Evolutionary conservation across 2,888 invertebrate genomes (phyloP).

Genomic region (Hypercompe scribonia): DNA sequence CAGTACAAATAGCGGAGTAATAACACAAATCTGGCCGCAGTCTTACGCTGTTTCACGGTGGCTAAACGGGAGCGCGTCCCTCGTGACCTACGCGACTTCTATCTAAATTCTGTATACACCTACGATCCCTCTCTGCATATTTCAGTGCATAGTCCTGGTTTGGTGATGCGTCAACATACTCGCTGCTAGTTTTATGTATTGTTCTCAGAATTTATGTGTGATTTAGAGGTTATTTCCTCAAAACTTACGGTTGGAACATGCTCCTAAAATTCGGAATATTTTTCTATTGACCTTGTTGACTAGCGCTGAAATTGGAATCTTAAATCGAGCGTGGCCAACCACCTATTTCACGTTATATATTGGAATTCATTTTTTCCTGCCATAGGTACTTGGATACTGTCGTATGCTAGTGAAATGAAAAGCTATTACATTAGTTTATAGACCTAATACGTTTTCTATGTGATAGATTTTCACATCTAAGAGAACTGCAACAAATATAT

Average conservation of each 20-base stretch:
- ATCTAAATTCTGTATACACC: conserved; percentile 42
- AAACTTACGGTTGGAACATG: conserved; percentile 35
- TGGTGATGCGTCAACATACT: conserved; percentile 41
- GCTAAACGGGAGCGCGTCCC: conserved; percentile 37
- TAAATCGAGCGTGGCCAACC: conserved; percentile 38
- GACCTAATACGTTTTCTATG: neutral
- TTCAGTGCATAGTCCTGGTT: conserved; percentile 50
- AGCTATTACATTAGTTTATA: conserved; percentile 9
- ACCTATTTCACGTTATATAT: conserved; percentile 46
- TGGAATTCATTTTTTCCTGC: conserved; percentile 41
- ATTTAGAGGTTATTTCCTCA: conserved; percentile 35
- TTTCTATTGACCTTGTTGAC: conserved; percentile 38
- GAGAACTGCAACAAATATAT: neutral
- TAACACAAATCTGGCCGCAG: conserved; percentile 33
- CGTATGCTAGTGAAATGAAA: conserved; percentile 29
- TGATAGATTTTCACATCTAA: neutral
- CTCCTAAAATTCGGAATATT: conserved; percentile 36
- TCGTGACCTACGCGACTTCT: conserved; percentile 28
- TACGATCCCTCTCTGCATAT: conserved; percentile 51
- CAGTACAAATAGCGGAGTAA: neutral
- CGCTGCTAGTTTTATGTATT: conserved; percentile 47
- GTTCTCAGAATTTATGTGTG: conserved; percentile 45
- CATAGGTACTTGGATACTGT: conserved; percentile 19
- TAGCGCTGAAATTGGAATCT: conserved; percentile 43
- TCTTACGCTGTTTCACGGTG: conserved; percentile 46